phyloP scores from a whole-genome alignment of 2,888 invertebrate species.

The Parnassius glacialis region DNA sequence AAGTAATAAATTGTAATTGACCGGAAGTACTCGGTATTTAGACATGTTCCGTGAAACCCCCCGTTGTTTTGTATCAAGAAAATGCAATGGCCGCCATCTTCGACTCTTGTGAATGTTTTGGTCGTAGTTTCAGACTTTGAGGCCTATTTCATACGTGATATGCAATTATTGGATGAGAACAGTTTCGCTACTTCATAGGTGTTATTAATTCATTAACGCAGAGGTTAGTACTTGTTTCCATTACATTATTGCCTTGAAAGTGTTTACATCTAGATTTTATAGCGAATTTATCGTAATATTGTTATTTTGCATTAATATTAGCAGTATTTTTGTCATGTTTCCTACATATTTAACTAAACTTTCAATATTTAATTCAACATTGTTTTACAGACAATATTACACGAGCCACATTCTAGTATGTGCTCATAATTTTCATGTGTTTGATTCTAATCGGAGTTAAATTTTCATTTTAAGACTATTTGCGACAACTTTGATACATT shows the following conservation, averaged over 20 bases:
- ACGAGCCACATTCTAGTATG: constrained; percentile 71
- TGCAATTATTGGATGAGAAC: constrained; percentile 71
- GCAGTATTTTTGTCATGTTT: constrained; percentile 35
- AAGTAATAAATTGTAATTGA: constrained; percentile 36
- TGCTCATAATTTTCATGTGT: constrained; percentile 61
- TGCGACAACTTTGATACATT: constrained; percentile 32
- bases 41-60: constrained; percentile 75
- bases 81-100: constrained; percentile 93
- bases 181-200: constrained; percentile 65
- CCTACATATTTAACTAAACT: constrained; percentile 30
- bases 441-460: constrained; percentile 65
- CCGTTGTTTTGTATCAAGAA: constrained; percentile 88
- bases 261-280: constrained; percentile 89
- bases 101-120: constrained; percentile 91
- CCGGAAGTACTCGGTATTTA: constrained; percentile 64
- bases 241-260: constrained; percentile 72
- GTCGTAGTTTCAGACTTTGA: constrained; percentile 79
- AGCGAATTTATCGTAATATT: constrained; percentile 82
- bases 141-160: constrained; percentile 68
- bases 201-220: constrained; percentile 54
- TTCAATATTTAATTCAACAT: constrained; percentile 43
- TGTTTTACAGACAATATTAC: constrained; percentile 46
- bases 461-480: constrained; percentile 33
- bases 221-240: constrained; percentile 65
- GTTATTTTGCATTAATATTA: constrained; percentile 64